Base-by-base conservation (phyloP, 2,797 vertebrate species). In the Natrix natrix region DNA sequence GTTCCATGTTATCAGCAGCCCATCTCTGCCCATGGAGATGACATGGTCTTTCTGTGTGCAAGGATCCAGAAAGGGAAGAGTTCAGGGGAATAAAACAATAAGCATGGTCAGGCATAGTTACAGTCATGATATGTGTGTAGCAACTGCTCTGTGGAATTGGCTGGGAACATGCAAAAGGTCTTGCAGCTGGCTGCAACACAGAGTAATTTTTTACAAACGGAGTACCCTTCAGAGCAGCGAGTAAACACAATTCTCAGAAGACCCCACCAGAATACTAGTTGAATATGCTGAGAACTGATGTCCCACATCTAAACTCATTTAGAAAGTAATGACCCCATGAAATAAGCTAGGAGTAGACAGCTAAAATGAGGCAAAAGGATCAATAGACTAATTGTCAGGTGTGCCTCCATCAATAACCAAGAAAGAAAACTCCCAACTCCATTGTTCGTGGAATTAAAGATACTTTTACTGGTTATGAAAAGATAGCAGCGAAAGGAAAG, bases 1-100 rank as follows among this genome's bases (percentile, higher is more conserved):
- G 94, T 98, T 97, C 99, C 99, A 99, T 22, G 98, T 98, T 90
- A 98, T 98, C 5, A 99, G 97, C 20, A 66, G 95, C 37, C 99
- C 99, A 20, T 98, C 98, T 8, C 98, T 96, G 86, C 97, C 97
- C 92, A 98, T 96, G 0, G 98, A 97, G 2, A 98, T 95, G 86
- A 98, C 97, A 3, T 98, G 97, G 16, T 95, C 97, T 0, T 97
- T 98, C 99, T 98, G 96, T 98, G 96, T 57, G 8, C 57, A 12
- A 87, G 32, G 57, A 91, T 24, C 26, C 28, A 48, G 13, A 26
- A 55, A n/a, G 55, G 43, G 1, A 4, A 26, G 20, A 24, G 2
- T 17, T 69, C 54, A 69, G 0, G 0, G 0, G 3, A 17, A 16
- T 1, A 14, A 37, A 56, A 7, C 24, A 17, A 13, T 37, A 54